Conservation (phyloP, 2,888 invertebrate species). For the Plusia festucae region DNA sequence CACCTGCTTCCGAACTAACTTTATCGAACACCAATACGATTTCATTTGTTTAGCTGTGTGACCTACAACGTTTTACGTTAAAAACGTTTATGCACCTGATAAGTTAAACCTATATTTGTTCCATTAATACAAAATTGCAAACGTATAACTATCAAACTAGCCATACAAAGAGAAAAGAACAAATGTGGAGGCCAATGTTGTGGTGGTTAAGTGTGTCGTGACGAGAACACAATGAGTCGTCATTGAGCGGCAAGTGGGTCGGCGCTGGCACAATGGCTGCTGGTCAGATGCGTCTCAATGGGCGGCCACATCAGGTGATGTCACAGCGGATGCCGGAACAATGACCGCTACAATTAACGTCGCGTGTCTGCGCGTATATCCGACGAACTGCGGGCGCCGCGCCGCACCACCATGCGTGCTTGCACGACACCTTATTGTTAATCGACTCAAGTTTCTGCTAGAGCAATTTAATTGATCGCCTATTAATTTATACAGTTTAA, state of each 20-base stretch:
- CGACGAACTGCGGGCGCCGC: constrained; percentile 41
- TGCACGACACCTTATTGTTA: not conserved
- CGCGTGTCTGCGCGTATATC: constrained; percentile 49
- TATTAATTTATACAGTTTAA: too few species aligned
- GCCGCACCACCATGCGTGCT: not conserved
- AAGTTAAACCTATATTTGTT: not conserved
- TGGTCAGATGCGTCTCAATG: constrained; percentile 68
- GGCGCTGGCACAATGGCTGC: constrained; percentile 70
- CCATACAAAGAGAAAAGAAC: constrained; percentile 31
- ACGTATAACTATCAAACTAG: constrained; percentile 3
- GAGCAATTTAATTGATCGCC: too few species aligned
- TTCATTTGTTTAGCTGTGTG: constrained; percentile 58
- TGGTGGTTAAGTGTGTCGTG: constrained; percentile 28
- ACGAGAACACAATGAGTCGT: constrained; percentile 67
- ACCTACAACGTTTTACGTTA: constrained; percentile 25
- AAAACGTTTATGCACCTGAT: constrained; percentile 11
- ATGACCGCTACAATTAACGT: constrained; percentile 74
- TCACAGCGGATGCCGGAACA: constrained; percentile 80
- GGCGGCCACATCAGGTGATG: constrained; percentile 63
- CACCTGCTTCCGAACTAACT: constrained; percentile 31
- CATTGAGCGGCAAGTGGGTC: constrained; percentile 74
- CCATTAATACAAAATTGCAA: not conserved
- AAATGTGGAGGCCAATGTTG: constrained; percentile 27
- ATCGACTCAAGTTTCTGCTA: not conserved
- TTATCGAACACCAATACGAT: constrained; percentile 42